Conservation (phyloP, 2,797 vertebrate genomes). For the Pseudotriccus pelzelni region DNA sequence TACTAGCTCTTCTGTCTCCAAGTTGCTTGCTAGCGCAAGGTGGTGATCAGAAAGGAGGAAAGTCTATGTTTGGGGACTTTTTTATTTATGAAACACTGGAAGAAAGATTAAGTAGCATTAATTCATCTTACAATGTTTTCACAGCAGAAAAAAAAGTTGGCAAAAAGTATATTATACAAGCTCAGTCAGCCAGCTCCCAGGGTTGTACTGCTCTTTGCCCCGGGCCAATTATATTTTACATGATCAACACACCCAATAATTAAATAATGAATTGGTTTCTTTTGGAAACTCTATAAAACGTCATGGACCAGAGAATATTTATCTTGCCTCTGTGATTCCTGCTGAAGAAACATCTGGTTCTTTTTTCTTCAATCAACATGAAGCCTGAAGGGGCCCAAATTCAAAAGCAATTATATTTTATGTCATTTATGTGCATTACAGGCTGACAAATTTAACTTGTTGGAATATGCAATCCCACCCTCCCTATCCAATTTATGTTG, state of each 20-base stretch:
- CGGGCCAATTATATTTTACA: slow-evolving; percentile 74
- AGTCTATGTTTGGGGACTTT: slow-evolving; percentile 23
- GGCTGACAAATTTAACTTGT: slow-evolving; percentile 77
- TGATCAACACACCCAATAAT: slow-evolving; percentile 72
- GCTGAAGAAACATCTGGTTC: slow-evolving; percentile 78
- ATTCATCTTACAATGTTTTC: slow-evolving; percentile 69
- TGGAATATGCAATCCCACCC: slow-evolving; percentile 75
- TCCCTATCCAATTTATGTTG: slow-evolving; percentile 72
- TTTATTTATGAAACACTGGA: slow-evolving; percentile 67
- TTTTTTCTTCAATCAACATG: slow-evolving; percentile 78
- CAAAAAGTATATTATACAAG: slow-evolving; percentile 34
- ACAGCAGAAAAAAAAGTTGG: slow-evolving; percentile 55
- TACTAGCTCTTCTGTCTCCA: slow-evolving; percentile 44
- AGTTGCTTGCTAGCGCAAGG: slow-evolving; percentile 33
- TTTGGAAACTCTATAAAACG: slow-evolving; percentile 71
- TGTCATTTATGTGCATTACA: slow-evolving; percentile 75
- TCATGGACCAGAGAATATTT: slow-evolving; percentile 72
- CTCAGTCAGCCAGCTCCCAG: slow-evolving; percentile 63
- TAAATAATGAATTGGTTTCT: slow-evolving; percentile 76
- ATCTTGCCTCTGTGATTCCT: slow-evolving; percentile 68
- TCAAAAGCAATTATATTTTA: slow-evolving; percentile 79
- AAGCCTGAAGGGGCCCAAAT: slow-evolving; percentile 74
- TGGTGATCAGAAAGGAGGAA: slow-evolving; percentile 2
- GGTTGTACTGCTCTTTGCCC: slow-evolving; percentile 59
- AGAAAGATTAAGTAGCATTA: slow-evolving; percentile 60